Evolutionary conservation across 2,797 vertebrate genomes (phyloP).

Genomic region (Chromis chromis): DNA sequence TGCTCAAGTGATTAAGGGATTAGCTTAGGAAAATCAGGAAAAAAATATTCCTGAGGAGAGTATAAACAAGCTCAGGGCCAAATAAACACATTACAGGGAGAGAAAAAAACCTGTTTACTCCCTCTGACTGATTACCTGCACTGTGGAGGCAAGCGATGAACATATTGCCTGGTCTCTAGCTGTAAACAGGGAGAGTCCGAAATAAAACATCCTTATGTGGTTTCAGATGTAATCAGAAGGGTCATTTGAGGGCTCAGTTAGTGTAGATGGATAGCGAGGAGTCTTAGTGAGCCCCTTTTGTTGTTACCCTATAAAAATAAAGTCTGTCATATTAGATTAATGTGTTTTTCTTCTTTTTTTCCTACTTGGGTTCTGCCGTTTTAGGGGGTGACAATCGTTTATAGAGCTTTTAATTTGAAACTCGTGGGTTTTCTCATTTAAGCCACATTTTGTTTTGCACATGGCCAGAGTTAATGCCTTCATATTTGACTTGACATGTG

Average conservation of each 20-base stretch:
- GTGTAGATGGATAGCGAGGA: neutral
- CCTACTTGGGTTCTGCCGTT: conserved; percentile 24
- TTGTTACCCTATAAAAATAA: conserved; percentile 5
- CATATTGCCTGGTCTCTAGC: conserved; percentile 21
- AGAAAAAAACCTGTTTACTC: conserved; percentile 51
- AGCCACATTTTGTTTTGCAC: conserved; percentile 47
- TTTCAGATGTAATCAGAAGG: neutral
- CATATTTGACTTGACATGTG: conserved; percentile 32
- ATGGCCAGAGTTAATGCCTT: conserved; percentile 10
- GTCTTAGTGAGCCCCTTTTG: neutral
- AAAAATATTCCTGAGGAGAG: conserved; percentile 51
- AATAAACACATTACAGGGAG: conserved; percentile 59
- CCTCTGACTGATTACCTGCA: conserved; percentile 58
- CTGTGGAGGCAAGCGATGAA: neutral
- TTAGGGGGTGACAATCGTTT: conserved; percentile 35
- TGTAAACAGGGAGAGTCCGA: conserved; percentile 32
- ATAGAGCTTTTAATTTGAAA: conserved; percentile 24
- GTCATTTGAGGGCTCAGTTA: neutral
- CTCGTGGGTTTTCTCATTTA: conserved; percentile 23
- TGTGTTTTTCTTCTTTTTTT: conserved; percentile 15
- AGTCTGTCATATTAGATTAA: conserved; percentile 33
- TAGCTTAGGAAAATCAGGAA: conserved; percentile 50
- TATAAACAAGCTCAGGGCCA: conserved; percentile 63
- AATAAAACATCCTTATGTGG: conserved; percentile 28
- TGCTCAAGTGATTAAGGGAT: conserved; percentile 66